phyloP scores from a whole-genome alignment of 2,113 vertebrate genomes.

The Agelaius phoeniceus region DNA sequence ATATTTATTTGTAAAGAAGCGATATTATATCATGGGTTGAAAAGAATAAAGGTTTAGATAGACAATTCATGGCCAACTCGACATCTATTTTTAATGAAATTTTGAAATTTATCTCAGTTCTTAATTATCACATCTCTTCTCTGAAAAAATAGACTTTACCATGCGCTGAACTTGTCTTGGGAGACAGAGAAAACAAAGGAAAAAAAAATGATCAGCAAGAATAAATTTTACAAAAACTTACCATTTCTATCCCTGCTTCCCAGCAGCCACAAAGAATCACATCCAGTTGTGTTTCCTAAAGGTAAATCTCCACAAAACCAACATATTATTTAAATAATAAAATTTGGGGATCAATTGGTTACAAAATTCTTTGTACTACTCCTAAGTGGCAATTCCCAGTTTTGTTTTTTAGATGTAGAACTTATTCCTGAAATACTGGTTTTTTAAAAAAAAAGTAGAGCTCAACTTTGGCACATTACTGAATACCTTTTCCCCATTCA shows the following conservation, averaged over 20 bases:
- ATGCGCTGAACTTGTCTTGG: not conserved
- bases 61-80: not conserved
- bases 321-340: not conserved
- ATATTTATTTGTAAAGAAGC: not conserved
- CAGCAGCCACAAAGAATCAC: not conserved
- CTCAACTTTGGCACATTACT: not conserved
- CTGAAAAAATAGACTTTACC: not conserved
- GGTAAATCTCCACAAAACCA: not conserved
- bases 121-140: not conserved
- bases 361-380: not conserved
- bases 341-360: not conserved
- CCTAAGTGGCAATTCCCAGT: not conserved
- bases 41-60: not conserved
- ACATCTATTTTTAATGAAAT: not conserved
- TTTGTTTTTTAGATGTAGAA: not conserved
- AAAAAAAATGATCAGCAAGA: not conserved
- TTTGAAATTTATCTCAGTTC: not conserved
- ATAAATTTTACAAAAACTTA: not conserved
- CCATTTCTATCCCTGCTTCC: not conserved
- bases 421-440: not conserved
- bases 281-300: not conserved
- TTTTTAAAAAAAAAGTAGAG: accelerated
- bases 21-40: not conserved
- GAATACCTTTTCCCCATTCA: not conserved
- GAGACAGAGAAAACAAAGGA: not conserved